These are phyloP conservation scores for Epizoanthus scotinus DNA, from an alignment of 92 coral and sea anemone genomes.

Conservation along the genomic window DNA sequence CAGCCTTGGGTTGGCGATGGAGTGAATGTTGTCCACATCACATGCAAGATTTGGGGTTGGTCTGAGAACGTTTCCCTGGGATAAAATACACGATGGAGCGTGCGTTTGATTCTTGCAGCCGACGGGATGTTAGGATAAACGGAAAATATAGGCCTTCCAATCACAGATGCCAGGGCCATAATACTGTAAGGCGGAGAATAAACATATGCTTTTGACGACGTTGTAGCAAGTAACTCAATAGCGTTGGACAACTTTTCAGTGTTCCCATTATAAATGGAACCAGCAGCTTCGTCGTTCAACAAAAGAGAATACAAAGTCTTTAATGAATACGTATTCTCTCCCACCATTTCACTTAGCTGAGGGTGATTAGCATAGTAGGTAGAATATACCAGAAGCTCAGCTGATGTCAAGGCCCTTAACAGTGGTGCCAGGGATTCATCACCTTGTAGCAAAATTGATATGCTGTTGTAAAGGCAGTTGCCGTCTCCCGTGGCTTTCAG, in stretches of 20 bases:
- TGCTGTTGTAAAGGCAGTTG: slow-evolving; percentile 3
- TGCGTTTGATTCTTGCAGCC: neutral
- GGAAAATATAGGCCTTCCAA: neutral
- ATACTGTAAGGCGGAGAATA: neutral
- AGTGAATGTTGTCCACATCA: slow-evolving; percentile 4
- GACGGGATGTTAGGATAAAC: neutral
- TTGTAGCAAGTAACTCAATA: neutral
- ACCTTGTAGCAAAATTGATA: neutral
- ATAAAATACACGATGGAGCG: neutral
- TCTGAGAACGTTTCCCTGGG: neutral
- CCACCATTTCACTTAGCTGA: neutral
- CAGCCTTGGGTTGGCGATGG: neutral
- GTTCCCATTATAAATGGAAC: neutral
- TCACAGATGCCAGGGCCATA: slow-evolving; percentile 7
- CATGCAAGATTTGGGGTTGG: neutral
- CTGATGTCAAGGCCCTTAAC: neutral
- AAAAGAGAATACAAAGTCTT: neutral
- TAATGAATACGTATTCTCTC: neutral
- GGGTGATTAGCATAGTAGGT: neutral
- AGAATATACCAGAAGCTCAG: neutral
- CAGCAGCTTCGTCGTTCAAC: neutral
- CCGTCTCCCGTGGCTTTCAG: neutral
- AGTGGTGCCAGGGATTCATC: neutral
- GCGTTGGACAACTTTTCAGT: neutral
- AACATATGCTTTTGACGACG: neutral